Evolutionary conservation across 1,140 invertebrate species (phyloP), one percentile per base, ranked within the genome.

Genomic region (Helicoverpa zea): DNA sequence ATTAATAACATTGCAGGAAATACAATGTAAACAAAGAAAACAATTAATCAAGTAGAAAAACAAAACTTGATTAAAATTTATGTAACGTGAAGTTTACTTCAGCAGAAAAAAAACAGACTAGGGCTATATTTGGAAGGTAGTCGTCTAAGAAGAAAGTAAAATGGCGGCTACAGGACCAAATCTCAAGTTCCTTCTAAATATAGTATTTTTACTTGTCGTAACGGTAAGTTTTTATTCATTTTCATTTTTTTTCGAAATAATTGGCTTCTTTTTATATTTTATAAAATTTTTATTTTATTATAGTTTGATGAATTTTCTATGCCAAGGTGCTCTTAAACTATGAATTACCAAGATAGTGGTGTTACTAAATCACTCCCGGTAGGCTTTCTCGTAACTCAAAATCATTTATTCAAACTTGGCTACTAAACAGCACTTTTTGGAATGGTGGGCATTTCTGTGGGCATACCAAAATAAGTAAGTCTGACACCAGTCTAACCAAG

Each of bases 11-110:
- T 23, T 23, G 2, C 23, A 23, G 23, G 23, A 23, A 23, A 23
- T 2, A 23, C 23, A 23, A 23, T 23, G 23, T 23, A 1, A 70
- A 3, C 47, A 29, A 70, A 70, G 51, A 47, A 61, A 75, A 49
- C 10, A 29, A 51, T 18, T 63, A 68, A 68, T 47, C 14, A 13
- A 66, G 35, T 72, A 9, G 51, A 18, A 2, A 30, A 72, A 2
- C 13, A 13, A 52, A 72, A 61, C 49, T 51, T 73, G 64, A 82
- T 82, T 82, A 81, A 81, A 78, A 59, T 61, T 74, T 59, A 72
- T 78, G 76, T 35, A 79, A 72, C 80, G 51, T 9, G 16, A 72
- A 81, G 29, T 72, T 70, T 49, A 83, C 66, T 81, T 79, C 16
- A n/a, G 56, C n/a, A n/a, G n/a, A n/a, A n/a, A n/a, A 16, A 63